A percentile compares a stretch with the other conserved stretches of the same genome.
These are phyloP conservation scores for Gadus macrocephalus DNA, from an alignment of 2,113 vertebrate species.

Conservation along the genomic window DNA sequence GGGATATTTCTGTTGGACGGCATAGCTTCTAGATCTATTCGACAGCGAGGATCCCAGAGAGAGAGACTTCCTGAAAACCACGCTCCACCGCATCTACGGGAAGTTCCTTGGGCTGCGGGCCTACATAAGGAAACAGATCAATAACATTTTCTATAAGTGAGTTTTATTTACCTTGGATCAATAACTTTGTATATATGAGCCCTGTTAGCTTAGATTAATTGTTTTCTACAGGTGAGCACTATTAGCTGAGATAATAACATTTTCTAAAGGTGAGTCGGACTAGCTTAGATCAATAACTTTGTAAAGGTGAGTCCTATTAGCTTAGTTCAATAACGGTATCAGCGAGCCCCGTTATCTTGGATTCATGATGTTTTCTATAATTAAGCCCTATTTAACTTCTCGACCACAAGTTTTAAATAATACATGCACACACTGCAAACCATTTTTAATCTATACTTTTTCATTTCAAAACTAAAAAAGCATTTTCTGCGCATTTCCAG, in stretches of 20 bases:
- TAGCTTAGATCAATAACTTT: not conserved
- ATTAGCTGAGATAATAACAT: too few relatives aligned
- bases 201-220: too few relatives aligned
- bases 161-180: slow-evolving; percentile 31
- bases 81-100: slow-evolving; percentile 96
- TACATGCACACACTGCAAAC: not conserved
- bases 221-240: too few relatives aligned
- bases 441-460: not conserved
- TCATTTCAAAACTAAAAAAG: slow-evolving; percentile 6
- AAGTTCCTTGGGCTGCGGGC: slow-evolving; percentile 95
- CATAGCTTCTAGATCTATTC: slow-evolving; percentile 94
- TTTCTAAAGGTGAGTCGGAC: not conserved
- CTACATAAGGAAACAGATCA: slow-evolving; percentile 98
- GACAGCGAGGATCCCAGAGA: slow-evolving; percentile 98
- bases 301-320: not conserved
- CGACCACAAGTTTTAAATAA: too few relatives aligned
- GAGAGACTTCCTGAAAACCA: slow-evolving; percentile 97
- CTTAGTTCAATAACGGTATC: too few relatives aligned
- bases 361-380: too few relatives aligned
- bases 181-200: too few relatives aligned
- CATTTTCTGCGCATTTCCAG: slow-evolving; percentile 53
- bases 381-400: too few relatives aligned
- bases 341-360: too few relatives aligned
- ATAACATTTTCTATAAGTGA: slow-evolving; percentile 99
- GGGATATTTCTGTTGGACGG: not conserved